These are phyloP conservation scores for Pediacus dermestoides DNA, from an alignment of 2,888 invertebrate species.

Conservation along the genomic window DNA sequence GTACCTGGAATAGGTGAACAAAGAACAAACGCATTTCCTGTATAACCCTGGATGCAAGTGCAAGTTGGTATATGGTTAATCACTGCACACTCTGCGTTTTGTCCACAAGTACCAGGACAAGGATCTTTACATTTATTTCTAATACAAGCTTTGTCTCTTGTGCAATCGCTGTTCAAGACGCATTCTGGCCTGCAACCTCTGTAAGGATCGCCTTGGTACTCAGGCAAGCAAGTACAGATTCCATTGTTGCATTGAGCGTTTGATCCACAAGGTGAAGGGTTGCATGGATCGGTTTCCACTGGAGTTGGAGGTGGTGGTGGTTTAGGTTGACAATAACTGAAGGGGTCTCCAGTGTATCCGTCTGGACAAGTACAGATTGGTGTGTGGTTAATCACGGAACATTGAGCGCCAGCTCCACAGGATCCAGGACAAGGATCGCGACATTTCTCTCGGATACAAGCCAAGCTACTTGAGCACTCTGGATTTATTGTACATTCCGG, in stretches of 20 bases:
- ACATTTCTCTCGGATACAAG: conserved; percentile 73
- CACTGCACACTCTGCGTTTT: conserved; percentile 68
- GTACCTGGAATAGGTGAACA: conserved; percentile 57
- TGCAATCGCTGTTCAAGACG: conserved; percentile 68
- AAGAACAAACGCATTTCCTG: conserved; percentile 69
- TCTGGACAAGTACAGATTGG: conserved; percentile 71
- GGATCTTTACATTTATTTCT: conserved; percentile 68
- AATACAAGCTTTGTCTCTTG: conserved; percentile 66
- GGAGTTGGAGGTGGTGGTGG: conserved; percentile 39
- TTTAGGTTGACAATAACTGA: conserved; percentile 62
- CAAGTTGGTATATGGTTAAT: conserved; percentile 76
- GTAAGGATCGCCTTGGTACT: conserved; percentile 71
- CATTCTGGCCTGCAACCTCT: conserved; percentile 69
- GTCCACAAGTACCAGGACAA: conserved; percentile 73
- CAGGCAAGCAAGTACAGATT: conserved; percentile 65
- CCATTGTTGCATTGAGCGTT: conserved; percentile 63
- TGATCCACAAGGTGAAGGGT: conserved; percentile 65
- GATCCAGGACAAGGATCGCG: conserved; percentile 74
- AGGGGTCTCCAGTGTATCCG: conserved; percentile 75
- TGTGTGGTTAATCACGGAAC: conserved; percentile 70
- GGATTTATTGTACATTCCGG: conserved; percentile 76
- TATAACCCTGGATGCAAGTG: conserved; percentile 65
- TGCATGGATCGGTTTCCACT: conserved; percentile 52
- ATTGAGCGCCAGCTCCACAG: conserved; percentile 70
- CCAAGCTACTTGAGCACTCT: conserved; percentile 69